These are phyloP conservation scores for Pecten maximus DNA, from an alignment of 2,888 invertebrate species.

Conservation along the genomic window DNA sequence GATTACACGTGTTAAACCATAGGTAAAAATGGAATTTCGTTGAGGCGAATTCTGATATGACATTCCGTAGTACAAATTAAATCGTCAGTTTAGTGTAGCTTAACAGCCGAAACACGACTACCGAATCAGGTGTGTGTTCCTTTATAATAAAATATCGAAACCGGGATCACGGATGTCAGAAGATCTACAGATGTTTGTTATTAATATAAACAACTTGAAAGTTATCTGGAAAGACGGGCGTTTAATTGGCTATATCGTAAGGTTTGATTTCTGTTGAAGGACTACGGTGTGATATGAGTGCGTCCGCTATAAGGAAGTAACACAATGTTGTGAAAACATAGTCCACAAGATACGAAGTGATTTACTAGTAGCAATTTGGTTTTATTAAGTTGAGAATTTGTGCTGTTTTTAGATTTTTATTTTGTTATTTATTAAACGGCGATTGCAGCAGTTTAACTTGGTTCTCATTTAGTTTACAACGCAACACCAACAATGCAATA, in stretches of 20 bases:
- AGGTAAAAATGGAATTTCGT: conserved; percentile 22
- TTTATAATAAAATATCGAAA: neutral
- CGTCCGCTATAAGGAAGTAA: neutral
- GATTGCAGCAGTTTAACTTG: too few relatives aligned
- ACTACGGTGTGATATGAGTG: neutral
- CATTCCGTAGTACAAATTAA: neutral
- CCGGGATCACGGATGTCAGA: neutral
- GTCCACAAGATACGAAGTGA: neutral
- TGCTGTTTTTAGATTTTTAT: neutral
- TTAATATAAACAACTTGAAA: conserved; percentile 21
- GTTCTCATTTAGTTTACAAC: too few relatives aligned
- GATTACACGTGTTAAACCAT: neutral
- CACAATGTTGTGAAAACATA: neutral
- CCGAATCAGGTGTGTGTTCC: neutral
- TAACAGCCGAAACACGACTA: neutral
- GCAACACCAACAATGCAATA: too few relatives aligned
- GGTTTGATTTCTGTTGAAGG: neutral
- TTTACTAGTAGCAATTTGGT: neutral
- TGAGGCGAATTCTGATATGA: neutral
- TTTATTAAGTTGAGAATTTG: neutral
- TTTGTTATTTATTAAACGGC: too few relatives aligned
- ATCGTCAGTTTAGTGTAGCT: neutral
- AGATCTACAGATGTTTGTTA: neutral
- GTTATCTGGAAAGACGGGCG: neutral
- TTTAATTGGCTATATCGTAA: neutral